Conservation (phyloP, 2,113 vertebrate genomes). For the Entelurus aequoreus region DNA sequence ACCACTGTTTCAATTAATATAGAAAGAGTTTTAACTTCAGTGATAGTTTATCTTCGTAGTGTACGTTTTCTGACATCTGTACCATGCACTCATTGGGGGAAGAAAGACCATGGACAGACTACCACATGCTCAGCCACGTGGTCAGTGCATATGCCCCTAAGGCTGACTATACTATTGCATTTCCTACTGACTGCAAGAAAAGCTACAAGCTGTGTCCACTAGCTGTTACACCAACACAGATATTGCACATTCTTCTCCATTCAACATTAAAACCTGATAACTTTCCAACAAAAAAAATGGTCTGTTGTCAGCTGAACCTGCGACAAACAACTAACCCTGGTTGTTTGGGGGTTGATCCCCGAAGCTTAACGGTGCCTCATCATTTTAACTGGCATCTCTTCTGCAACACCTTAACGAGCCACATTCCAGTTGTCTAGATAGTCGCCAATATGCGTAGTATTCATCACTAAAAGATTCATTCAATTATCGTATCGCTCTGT, state of each 20-base stretch:
- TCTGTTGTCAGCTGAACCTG: neutral
- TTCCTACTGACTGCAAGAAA: neutral
- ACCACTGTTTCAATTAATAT: neutral
- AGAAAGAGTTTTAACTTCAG: neutral
- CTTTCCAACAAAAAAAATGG: neutral
- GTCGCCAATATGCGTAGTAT: neutral
- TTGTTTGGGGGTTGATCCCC: no score
- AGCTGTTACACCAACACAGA: conserved; percentile 32
- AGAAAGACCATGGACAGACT: neutral
- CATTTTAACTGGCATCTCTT: no score
- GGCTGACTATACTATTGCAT: neutral
- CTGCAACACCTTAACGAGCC: no score
- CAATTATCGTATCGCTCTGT: neutral
- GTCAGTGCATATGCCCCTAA: no score
- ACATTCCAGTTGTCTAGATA: neutral
- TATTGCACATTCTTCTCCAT: neutral
- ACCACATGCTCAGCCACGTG: neutral
- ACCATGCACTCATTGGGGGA: neutral
- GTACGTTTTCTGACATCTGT: neutral
- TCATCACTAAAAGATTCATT: no score
- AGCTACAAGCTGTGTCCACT: conserved; percentile 32
- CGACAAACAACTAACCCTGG: neutral
- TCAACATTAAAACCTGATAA: neutral
- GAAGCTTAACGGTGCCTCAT: no score
- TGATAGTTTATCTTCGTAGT: neutral